Evolutionary conservation across 23 tunicate species (phyloP).

Genomic region (Pegea sp.): DNA sequence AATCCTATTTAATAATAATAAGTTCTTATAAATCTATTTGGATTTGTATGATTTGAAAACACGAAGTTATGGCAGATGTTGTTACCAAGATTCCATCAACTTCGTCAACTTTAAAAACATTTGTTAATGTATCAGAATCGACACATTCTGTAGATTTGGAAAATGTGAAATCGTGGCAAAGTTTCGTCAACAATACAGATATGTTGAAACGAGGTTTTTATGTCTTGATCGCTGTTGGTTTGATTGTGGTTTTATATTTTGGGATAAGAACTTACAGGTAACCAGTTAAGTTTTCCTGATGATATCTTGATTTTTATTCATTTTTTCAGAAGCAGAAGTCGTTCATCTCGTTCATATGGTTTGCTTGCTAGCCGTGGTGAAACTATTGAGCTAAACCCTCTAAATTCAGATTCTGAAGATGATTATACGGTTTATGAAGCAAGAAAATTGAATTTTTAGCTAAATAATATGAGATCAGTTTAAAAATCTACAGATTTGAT

Average conservation of each 20-base stretch:
- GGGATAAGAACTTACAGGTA: constrained; percentile 21
- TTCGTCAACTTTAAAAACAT: no score
- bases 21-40: no score
- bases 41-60: no score
- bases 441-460: constrained; percentile 6
- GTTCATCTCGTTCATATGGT: constrained; percentile 28
- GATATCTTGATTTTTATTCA: no score
- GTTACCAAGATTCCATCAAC: no score
- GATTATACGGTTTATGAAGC: constrained; percentile 71
- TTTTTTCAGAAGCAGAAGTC: constrained; percentile 24
- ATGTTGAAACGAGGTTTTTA: constrained; percentile 36
- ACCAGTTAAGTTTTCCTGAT: neutral
- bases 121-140: no score
- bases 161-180: no score
- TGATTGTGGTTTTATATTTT: constrained; percentile 25
- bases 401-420: constrained; percentile 59
- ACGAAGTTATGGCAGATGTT: no score
- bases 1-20: no score
- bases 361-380: constrained; percentile 13
- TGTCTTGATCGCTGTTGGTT: constrained; percentile 26
- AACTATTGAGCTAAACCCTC: constrained; percentile 19
- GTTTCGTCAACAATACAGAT: constrained; percentile 8
- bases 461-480: no score
- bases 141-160: no score
- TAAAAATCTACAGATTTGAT: no score